These are phyloP conservation scores for Danaus chrysippus DNA, from an alignment of 2,888 invertebrate species.

Conservation along the genomic window DNA sequence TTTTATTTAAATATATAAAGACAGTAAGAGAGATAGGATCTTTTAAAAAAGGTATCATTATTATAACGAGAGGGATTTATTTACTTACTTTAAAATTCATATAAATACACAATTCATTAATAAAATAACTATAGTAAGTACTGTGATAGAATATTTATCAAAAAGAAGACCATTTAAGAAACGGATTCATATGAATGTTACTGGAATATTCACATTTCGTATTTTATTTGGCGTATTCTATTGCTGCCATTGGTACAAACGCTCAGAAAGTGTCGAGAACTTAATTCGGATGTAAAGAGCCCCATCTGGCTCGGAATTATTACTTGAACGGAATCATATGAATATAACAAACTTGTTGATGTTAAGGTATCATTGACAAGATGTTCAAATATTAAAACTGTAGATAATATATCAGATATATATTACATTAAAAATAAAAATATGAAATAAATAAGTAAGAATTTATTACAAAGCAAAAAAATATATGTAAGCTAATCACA, in stretches of 20 bases:
- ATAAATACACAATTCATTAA: too few relatives aligned
- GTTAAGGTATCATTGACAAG: constrained; percentile 34
- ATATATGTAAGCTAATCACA: too few relatives aligned
- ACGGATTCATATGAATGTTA: too few relatives aligned
- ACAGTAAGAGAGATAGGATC: background rate
- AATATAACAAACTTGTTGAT: constrained; percentile 47
- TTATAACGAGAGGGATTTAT: background rate
- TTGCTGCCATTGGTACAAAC: constrained; percentile 14
- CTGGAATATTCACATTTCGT: background rate
- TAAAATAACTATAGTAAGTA: too few relatives aligned
- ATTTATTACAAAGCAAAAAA: too few relatives aligned
- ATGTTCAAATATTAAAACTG: too few relatives aligned
- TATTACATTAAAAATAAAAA: too few relatives aligned
- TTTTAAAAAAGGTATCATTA: background rate
- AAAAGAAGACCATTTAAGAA: too few relatives aligned
- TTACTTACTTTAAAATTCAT: too few relatives aligned
- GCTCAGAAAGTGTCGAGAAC: constrained; percentile 18
- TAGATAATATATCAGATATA: too few relatives aligned
- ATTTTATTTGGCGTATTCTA: constrained; percentile 5
- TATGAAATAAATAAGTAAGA: too few relatives aligned
- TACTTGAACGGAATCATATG: constrained; percentile 54
- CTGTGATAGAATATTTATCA: too few relatives aligned
- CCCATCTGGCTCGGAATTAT: constrained; percentile 54
- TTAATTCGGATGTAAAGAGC: constrained; percentile 64
- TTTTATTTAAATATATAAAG: constrained; percentile 30